A percentile compares a stretch with the other conserved stretches of the same genome.
These are phyloP conservation scores for Rhamnusium bicolor DNA, from an alignment of 2,888 invertebrate genomes.

Conservation along the genomic window DNA sequence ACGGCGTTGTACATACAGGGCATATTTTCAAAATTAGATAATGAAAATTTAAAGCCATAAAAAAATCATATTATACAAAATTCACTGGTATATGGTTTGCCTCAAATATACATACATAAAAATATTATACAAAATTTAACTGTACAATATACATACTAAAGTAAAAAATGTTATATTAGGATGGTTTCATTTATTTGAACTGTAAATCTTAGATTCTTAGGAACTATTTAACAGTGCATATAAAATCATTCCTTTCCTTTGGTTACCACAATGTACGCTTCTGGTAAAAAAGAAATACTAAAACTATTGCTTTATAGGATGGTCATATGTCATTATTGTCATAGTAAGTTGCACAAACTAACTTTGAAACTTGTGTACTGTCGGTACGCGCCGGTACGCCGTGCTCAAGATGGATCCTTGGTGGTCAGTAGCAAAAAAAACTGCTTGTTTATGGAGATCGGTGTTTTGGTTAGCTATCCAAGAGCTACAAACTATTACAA, in stretches of 20 bases:
- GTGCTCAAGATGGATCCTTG: no score
- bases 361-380: not conserved
- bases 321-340: not conserved
- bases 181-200: slow-evolving; percentile 12
- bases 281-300: not conserved
- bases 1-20: not conserved
- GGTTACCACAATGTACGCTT: not conserved
- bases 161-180: not conserved
- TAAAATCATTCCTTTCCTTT: slow-evolving; percentile 12
- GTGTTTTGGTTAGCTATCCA: no score
- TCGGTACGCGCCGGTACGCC: no score
- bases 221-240: slow-evolving; percentile 7
- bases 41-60: not conserved
- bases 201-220: slow-evolving; percentile 10
- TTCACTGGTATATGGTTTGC: slow-evolving; percentile 3
- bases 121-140: not conserved
- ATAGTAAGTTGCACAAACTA: not conserved
- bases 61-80: not conserved
- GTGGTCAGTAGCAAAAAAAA: no score
- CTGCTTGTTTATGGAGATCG: no score
- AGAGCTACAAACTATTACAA: no score
- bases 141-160: not conserved
- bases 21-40: not conserved
- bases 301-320: slow-evolving; percentile 3
- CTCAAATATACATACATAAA: slow-evolving; percentile 18